phyloP scores from a whole-genome alignment of 2,888 invertebrate species.

The Xestoiulus laeticollis region DNA sequence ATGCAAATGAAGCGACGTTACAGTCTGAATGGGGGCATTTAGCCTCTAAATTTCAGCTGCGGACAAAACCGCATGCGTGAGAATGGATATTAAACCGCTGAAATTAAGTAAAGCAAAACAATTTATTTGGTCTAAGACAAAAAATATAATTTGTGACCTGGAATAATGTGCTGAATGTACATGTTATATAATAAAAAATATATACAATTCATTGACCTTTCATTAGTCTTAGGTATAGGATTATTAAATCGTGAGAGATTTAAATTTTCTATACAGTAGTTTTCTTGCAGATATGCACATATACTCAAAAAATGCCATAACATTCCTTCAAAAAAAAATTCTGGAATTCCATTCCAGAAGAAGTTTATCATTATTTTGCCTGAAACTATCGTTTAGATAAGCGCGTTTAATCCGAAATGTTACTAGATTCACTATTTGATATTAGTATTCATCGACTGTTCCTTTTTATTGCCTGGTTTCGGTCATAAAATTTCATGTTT shows the following conservation, averaged over 20 bases:
- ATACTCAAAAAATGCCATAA: neutral
- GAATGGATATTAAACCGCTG: no score
- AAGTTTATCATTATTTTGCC: neutral
- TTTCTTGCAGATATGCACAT: neutral
- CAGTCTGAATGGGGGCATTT: no score
- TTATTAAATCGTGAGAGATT: neutral
- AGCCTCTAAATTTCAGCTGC: no score
- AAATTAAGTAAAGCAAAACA: no score
- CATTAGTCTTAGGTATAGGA: neutral
- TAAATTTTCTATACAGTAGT: neutral
- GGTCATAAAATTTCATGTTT: conserved; percentile 1
- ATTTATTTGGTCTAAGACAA: no score
- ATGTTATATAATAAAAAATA: neutral
- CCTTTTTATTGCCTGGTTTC: neutral
- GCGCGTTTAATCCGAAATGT: neutral
- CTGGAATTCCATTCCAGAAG: neutral
- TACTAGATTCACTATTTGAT: neutral
- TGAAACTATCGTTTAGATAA: neutral
- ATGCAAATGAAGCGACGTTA: no score
- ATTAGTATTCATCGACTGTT: neutral
- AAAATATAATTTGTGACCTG: no score
- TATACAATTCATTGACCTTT: neutral
- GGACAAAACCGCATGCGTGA: no score
- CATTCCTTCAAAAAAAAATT: neutral
- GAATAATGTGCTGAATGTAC: neutral